These are phyloP conservation scores for Tricholaema leucomelas DNA, from an alignment of 2,113 vertebrate species.

Conservation along the genomic window DNA sequence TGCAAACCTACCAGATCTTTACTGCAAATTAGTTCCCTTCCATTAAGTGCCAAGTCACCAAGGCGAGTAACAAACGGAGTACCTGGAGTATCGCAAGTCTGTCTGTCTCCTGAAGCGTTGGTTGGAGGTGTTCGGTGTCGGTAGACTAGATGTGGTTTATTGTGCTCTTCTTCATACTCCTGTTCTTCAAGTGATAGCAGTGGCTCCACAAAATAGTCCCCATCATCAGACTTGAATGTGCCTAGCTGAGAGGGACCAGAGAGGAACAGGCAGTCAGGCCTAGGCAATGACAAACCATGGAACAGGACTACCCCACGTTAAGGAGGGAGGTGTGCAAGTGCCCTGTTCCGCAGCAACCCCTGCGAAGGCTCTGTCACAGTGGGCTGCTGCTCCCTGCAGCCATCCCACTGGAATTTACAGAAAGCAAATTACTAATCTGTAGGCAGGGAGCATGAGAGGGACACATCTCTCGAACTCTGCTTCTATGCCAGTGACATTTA, in stretches of 20 bases:
- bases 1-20: not conserved
- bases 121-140: constrained; percentile 77
- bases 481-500: not conserved
- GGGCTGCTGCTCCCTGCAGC: not conserved
- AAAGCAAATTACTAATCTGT: not conserved
- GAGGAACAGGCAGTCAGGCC: not conserved
- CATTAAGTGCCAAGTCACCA: not conserved
- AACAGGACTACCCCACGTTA: not conserved
- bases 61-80: not conserved
- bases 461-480: rapidly evolving
- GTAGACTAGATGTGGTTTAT: constrained; percentile 95
- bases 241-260: constrained; percentile 85
- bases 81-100: constrained; percentile 91
- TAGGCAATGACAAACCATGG: rapidly evolving
- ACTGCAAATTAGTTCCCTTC: not conserved
- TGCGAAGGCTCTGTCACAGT: rapidly evolving
- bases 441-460: not conserved
- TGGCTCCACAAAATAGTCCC: constrained; percentile 97
- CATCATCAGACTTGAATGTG: constrained; percentile 94
- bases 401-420: not conserved
- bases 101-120: constrained; percentile 65
- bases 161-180: constrained; percentile 91
- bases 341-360: not conserved
- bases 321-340: rapidly evolving
- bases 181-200: constrained; percentile 84